phyloP scores from a whole-genome alignment of 2,888 invertebrate genomes.

The Eupsilia transversa region DNA sequence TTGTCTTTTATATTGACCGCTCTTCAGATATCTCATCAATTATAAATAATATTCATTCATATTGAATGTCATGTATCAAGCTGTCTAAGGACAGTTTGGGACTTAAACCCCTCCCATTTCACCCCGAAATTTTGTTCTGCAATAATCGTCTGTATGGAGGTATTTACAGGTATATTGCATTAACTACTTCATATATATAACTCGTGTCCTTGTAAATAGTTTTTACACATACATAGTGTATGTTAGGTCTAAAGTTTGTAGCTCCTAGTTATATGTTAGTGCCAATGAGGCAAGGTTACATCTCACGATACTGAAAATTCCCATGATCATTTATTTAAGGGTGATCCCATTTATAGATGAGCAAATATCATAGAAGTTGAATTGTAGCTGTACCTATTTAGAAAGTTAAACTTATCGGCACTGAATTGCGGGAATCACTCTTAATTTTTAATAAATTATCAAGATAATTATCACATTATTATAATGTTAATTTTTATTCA shows the following conservation, averaged over 20 bases:
- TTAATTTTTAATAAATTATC: slow-evolving; percentile 33
- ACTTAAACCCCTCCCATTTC: not conserved
- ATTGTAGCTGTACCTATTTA: slow-evolving; percentile 46
- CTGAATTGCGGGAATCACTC: slow-evolving; percentile 21
- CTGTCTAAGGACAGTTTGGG: not conserved
- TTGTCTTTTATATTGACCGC: not conserved
- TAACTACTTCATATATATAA: slow-evolving; percentile 38
- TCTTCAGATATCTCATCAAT: not conserved
- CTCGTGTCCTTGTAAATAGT: slow-evolving; percentile 63
- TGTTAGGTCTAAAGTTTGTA: slow-evolving; percentile 62
- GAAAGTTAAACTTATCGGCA: slow-evolving; percentile 41
- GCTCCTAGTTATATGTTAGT: slow-evolving; percentile 61
- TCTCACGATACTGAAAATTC: slow-evolving; percentile 33
- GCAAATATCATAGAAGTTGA: slow-evolving; percentile 56
- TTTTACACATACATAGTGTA: slow-evolving; percentile 55
- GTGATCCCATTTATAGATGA: slow-evolving; percentile 35
- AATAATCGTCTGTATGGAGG: slow-evolving; percentile 37
- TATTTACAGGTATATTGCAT: slow-evolving; percentile 17
- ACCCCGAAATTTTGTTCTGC: not conserved
- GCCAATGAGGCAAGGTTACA: slow-evolving; percentile 61
- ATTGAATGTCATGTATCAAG: slow-evolving; percentile 43
- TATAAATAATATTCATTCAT: slow-evolving; percentile 45
- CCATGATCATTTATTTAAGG: slow-evolving; percentile 46
- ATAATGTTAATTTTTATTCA: slow-evolving; percentile 40
- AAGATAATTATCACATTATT: slow-evolving; percentile 29